Base-by-base conservation (phyloP, 2,888 invertebrate species). In the Bugula neritina region DNA sequence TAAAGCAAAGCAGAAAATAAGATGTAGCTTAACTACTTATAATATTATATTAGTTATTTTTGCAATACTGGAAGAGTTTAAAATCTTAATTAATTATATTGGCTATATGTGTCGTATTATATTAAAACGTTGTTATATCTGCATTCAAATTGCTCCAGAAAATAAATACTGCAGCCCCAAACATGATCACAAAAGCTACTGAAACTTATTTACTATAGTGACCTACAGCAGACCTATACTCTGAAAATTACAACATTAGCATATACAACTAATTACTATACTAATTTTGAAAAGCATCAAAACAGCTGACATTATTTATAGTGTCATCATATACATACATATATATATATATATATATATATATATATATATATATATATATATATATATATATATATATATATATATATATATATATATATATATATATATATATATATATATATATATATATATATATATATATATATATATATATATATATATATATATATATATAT, bases 341-440 rank as follows among this genome's bases (percentile, higher is more conserved):
- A 52, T 10, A 21, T 21, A 10, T 52, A 52, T 21, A 52, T 21
- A 52, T 21, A 21, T 52, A 52, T 21, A 52, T 52, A 52, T 21
- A 52, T 21, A 52, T 52, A 52, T 21, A 52, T 52, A 52, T 52
- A 52, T 52, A 52, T 52, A 52, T 70, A 31, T 69, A 23, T 71
- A 0, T 70, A 54, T 70, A 21, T 72, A 43, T 72, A 58, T 72
- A 17, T 71, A 54, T 71, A 54, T 71, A 52, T 71, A 35, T 71
- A 69, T 72, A 43, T 72, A 69, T 52, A 58, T 71, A 31, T 71
- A 58, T 1, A 25, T 69, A 54, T 71, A 5, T 71, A 54, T 71
- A 13, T 71, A 54, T 63, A 31, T 71, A 54, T 35, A 43, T 25
- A 71, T 25, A 43, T 25, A 35, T 35, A 5, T 54, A 71, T 58